Percentiles rank a stretch among this genome's conserved stretches.
Evolutionary conservation across 2,113 vertebrate species (phyloP).

Genomic region (Vulpes vulpes): DNA sequence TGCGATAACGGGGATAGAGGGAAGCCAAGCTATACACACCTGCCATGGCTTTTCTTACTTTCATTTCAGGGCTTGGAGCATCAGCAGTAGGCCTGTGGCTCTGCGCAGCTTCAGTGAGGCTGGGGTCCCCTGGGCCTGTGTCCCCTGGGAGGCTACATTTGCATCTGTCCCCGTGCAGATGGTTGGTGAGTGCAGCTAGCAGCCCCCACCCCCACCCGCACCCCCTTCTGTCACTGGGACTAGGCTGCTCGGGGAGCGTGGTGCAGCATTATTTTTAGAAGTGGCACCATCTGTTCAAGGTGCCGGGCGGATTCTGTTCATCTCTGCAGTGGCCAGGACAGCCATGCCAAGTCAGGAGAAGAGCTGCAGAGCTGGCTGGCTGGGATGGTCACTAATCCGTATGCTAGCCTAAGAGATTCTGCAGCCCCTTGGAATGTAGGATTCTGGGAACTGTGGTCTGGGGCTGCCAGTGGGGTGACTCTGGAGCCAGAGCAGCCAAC

Average conservation of each 20-base stretch:
- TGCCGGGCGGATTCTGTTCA: conserved; percentile 61
- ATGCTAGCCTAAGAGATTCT: neutral
- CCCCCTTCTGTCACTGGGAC: conserved; percentile 75
- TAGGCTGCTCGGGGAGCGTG: conserved; percentile 64
- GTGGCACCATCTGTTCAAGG: conserved; percentile 80
- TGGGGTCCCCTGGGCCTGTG: conserved; percentile 49
- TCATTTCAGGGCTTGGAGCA: neutral
- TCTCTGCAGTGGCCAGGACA: conserved; percentile 67
- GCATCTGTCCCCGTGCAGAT: conserved; percentile 79
- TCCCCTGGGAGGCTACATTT: conserved; percentile 54
- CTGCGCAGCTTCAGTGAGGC: neutral
- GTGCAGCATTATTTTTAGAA: conserved; percentile 73
- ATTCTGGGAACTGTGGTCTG: neutral
- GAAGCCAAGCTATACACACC: neutral
- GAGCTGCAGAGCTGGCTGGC: neutral
- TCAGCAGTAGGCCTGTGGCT: neutral
- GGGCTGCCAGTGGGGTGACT: neutral
- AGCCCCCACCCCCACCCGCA: conserved; percentile 72
- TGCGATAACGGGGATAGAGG: neutral
- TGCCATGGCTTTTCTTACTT: neutral
- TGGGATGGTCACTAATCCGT: neutral
- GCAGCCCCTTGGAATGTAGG: neutral
- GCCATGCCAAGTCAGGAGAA: conserved; percentile 62
- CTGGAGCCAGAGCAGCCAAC: neutral
- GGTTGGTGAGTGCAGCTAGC: conserved; percentile 73